A percentile compares a stretch with the other conserved stretches of the same genome.
These are phyloP conservation scores for Meriones unguiculatus DNA, from an alignment of 2,113 vertebrate species.

Conservation along the genomic window DNA sequence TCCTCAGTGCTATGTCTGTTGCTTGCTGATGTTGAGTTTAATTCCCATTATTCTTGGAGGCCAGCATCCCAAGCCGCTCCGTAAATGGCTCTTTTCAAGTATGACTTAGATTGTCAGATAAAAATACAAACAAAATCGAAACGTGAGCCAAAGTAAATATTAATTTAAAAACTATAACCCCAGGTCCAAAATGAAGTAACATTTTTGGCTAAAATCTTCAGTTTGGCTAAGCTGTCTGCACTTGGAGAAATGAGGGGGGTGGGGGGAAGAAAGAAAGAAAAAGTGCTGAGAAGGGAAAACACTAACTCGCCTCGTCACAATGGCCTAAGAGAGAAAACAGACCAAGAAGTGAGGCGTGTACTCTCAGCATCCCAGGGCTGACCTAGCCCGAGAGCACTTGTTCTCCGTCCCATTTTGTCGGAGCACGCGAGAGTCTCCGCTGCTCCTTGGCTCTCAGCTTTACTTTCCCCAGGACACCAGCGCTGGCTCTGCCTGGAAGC, in stretches of 20 bases:
- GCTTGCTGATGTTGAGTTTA: constrained; percentile 21
- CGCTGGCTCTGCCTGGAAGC: not conserved
- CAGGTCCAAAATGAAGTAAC: constrained; percentile 73
- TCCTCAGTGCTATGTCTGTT: constrained; percentile 27
- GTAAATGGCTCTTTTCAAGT: constrained; percentile 56
- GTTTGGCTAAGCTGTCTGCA: constrained; percentile 69
- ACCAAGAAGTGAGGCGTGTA: constrained; percentile 17
- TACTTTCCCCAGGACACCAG: constrained; percentile 23
- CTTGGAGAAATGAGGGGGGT: constrained; percentile 49
- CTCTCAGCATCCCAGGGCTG: not conserved
- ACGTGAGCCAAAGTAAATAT: constrained; percentile 83
- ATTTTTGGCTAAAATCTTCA: constrained; percentile 77
- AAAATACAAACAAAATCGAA: constrained; percentile 81
- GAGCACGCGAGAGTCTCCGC: not conserved
- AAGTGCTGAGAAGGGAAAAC: constrained; percentile 46
- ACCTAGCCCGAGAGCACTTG: not conserved
- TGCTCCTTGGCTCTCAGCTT: not conserved
- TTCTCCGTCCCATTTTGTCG: not conserved
- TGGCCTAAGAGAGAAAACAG: constrained; percentile 71
- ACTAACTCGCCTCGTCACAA: constrained; percentile 69
- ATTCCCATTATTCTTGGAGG: not conserved
- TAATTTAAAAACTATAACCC: constrained; percentile 80
- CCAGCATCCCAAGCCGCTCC: not conserved
- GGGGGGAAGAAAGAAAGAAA: not conserved
- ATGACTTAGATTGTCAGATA: constrained; percentile 60